Evolutionary conservation across 2,888 invertebrate genomes (phyloP).

Genomic region (Meandrusa payeni): DNA sequence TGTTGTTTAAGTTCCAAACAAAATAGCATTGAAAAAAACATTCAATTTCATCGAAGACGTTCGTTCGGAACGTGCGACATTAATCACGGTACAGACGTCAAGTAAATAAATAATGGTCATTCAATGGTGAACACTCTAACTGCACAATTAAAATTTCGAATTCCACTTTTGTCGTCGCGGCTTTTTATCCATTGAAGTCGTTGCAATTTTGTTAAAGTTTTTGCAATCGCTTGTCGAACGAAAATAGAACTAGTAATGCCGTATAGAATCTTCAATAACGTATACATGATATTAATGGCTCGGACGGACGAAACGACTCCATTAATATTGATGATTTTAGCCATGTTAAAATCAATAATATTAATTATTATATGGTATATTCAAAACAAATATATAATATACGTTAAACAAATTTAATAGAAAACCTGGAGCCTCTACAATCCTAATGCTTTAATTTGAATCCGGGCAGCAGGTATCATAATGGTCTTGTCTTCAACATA

Average conservation of each 20-base stretch:
- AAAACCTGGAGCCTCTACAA: no score
- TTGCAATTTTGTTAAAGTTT: conserved; percentile 43
- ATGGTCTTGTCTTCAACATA: no score
- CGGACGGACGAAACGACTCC: not conserved
- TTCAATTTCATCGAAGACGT: conserved; percentile 31
- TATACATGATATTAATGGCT: conserved; percentile 19
- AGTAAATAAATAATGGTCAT: conserved; percentile 30
- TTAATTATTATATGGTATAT: no score
- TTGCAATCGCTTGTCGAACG: conserved; percentile 41
- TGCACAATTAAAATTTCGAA: conserved; percentile 51
- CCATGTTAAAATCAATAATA: conserved; percentile 3
- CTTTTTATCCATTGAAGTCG: conserved; percentile 37
- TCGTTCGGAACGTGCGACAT: conserved; percentile 36
- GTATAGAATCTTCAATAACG: conserved; percentile 15
- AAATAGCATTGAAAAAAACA: conserved; percentile 20
- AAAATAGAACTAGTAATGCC: conserved; percentile 44
- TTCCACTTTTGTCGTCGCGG: conserved; percentile 43
- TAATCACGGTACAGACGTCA: conserved; percentile 39
- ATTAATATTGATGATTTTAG: conserved; percentile 8
- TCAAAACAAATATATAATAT: no score
- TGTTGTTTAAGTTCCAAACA: conserved; percentile 12
- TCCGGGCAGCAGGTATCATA: no score
- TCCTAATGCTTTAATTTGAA: no score
- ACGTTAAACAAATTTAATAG: no score
- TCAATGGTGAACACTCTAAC: conserved; percentile 25